These are phyloP conservation scores for Pentalonia nigronervosa DNA, from an alignment of 1,140 invertebrate genomes.

Conservation along the genomic window DNA sequence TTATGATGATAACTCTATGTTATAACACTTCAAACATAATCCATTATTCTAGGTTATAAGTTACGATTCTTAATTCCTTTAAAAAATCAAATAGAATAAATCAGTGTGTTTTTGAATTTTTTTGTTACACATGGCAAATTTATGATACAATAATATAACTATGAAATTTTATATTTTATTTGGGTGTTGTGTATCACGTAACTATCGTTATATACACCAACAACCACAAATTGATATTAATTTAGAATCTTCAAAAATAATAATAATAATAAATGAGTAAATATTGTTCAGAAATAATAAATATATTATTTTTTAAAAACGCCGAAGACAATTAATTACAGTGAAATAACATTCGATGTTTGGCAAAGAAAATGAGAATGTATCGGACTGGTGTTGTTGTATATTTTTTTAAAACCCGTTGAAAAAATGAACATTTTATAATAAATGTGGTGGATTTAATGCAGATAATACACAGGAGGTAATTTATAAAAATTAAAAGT, in stretches of 20 bases:
- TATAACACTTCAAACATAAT: neutral
- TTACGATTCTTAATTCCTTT: neutral
- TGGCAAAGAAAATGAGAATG: neutral
- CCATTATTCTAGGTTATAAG: neutral
- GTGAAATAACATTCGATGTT: neutral
- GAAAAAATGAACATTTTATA: neutral
- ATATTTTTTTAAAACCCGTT: neutral
- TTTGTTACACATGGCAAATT: neutral
- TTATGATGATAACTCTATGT: neutral
- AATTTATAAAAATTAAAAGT: neutral
- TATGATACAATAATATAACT: neutral
- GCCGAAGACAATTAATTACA: neutral
- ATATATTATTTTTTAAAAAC: neutral
- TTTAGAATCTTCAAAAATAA: neutral
- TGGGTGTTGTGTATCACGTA: too few species aligned
- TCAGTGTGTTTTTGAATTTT: neutral
- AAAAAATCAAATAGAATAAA: neutral
- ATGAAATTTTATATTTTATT: neutral
- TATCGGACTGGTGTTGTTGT: neutral
- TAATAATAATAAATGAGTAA: neutral
- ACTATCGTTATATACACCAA: neutral
- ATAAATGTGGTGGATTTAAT: neutral
- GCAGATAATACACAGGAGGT: neutral
- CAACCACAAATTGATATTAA: neutral
- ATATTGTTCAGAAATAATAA: neutral